A percentile compares a stretch with the other conserved stretches of the same genome.
phyloP scores from a whole-genome alignment of 2,797 vertebrate species.

The Paramormyrops hopkinsi region DNA sequence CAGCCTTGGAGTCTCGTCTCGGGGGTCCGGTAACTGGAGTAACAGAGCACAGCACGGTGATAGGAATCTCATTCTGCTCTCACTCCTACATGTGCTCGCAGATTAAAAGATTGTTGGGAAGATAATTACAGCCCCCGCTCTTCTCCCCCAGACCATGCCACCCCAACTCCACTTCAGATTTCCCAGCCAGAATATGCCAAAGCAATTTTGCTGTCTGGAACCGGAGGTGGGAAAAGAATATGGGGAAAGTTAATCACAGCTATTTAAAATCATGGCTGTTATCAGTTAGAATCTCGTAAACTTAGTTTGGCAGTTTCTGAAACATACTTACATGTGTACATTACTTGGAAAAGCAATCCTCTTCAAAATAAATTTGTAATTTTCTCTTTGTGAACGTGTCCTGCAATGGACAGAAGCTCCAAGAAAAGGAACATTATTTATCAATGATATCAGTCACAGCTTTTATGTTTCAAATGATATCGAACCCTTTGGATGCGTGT shows the following conservation, averaged over 20 bases:
- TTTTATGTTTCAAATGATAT: background rate
- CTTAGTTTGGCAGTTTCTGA: background rate
- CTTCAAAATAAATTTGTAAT: background rate
- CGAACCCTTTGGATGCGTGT: background rate
- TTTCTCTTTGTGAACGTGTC: background rate
- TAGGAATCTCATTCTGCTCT: constrained; percentile 32
- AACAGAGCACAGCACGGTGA: constrained; percentile 39
- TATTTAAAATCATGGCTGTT: background rate
- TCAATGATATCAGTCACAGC: background rate
- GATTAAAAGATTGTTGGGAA: constrained; percentile 18
- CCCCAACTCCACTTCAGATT: background rate
- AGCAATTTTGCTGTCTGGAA: background rate
- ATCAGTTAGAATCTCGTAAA: background rate
- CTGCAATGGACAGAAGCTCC: background rate
- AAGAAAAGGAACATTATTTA: background rate
- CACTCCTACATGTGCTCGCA: constrained; percentile 20
- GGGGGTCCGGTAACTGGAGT: constrained; percentile 35
- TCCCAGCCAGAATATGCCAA: background rate
- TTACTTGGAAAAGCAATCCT: background rate
- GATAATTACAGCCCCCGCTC: constrained; percentile 12
- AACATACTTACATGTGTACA: background rate
- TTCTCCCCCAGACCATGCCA: background rate
- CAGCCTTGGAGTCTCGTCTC: constrained; percentile 38
- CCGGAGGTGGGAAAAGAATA: background rate
- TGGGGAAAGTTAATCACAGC: background rate